A percentile compares a stretch with the other conserved stretches of the same genome.
Evolutionary conservation across 1,140 invertebrate genomes (phyloP).

Genomic region (Lerema accius): DNA sequence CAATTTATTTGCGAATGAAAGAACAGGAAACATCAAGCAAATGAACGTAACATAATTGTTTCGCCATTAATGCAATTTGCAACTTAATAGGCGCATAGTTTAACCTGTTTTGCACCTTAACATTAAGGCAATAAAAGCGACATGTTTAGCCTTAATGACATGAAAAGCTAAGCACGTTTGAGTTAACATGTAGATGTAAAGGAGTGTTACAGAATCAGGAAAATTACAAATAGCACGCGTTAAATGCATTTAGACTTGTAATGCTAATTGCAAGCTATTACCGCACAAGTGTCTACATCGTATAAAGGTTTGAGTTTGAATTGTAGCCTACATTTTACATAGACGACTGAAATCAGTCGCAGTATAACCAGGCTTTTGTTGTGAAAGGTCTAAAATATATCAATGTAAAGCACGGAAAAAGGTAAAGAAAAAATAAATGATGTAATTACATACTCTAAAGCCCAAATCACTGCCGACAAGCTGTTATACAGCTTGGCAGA

Average conservation of each 20-base stretch:
- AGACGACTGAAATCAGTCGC: too few relatives aligned
- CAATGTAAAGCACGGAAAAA: too few relatives aligned
- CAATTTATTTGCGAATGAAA: constrained; percentile 10
- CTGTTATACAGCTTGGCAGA: too few relatives aligned
- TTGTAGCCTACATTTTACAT: too few relatives aligned
- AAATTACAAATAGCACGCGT: not conserved
- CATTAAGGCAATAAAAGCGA: not conserved
- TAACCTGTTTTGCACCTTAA: not conserved
- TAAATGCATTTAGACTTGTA: not conserved
- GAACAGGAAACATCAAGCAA: constrained; percentile 17
- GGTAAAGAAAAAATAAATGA: too few relatives aligned
- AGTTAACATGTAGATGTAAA: not conserved
- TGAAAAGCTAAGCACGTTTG: not conserved
- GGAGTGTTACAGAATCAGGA: not conserved
- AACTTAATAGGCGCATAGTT: not conserved
- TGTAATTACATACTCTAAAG: too few relatives aligned
- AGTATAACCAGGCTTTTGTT: too few relatives aligned
- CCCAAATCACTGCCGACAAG: too few relatives aligned
- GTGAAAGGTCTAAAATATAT: too few relatives aligned
- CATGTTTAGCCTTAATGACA: not conserved
- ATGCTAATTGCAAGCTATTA: too few relatives aligned
- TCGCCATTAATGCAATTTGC: not conserved
- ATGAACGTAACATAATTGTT: constrained; percentile 13
- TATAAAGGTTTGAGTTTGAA: too few relatives aligned
- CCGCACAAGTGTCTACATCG: too few relatives aligned